phyloP scores from a whole-genome alignment of 2,113 vertebrate genomes.

The Atherinomorus stipes region DNA sequence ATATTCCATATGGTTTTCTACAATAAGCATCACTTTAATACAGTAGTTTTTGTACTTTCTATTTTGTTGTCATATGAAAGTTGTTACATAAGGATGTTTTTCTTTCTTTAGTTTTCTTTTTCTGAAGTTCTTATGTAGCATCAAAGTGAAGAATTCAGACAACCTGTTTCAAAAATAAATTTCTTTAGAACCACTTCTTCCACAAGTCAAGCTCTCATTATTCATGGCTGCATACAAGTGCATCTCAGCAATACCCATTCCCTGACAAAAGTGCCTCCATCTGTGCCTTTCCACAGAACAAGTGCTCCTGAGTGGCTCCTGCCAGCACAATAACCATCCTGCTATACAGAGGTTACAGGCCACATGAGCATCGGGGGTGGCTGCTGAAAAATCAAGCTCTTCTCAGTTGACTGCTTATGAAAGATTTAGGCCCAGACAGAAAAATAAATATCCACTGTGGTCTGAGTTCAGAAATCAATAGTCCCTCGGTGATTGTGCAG shows the following conservation, averaged over 20 bases:
- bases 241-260: conserved; percentile 16
- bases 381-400: conserved; percentile 41
- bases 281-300: conserved; percentile 19
- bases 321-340: conserved; percentile 56
- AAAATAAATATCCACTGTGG: neutral
- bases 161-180: too few relatives aligned
- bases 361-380: conserved; percentile 32
- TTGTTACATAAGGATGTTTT: too few relatives aligned
- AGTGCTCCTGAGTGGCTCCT: conserved; percentile 50
- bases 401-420: conserved; percentile 41
- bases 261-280: conserved; percentile 42
- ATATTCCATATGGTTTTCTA: too few relatives aligned
- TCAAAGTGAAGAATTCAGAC: neutral
- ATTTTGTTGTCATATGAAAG: too few relatives aligned
- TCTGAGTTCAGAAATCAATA: conserved; percentile 54
- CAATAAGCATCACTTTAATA: too few relatives aligned
- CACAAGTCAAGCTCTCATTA: conserved; percentile 11
- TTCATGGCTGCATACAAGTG: conserved; percentile 5
- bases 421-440: conserved; percentile 5
- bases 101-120: neutral
- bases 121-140: neutral
- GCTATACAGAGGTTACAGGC: conserved; percentile 27
- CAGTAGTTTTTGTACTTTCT: too few relatives aligned
- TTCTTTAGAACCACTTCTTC: conserved; percentile 8
- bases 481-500: conserved; percentile 46